These are phyloP conservation scores for Calcarius lapponicus DNA, from an alignment of 2,797 vertebrate species.

Conservation along the genomic window DNA sequence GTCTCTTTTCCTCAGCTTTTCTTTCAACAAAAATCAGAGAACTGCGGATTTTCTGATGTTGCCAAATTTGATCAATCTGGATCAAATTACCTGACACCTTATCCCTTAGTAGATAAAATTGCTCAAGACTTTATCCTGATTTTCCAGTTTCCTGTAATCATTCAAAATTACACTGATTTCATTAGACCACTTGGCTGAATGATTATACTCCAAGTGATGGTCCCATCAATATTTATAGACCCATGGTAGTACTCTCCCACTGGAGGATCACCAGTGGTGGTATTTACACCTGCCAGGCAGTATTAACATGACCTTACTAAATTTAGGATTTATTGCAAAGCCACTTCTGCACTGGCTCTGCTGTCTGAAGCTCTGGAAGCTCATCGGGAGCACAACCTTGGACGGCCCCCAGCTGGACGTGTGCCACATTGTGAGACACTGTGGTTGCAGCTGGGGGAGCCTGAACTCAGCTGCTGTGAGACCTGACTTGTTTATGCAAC, in stretches of 20 bases:
- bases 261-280: not conserved
- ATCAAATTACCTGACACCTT: not conserved
- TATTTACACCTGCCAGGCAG: conserved; percentile 47
- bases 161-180: not conserved
- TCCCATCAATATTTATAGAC: not conserved
- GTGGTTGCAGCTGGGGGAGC: conserved; percentile 7
- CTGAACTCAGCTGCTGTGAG: not conserved
- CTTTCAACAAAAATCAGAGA: not conserved
- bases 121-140: not conserved
- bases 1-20: not conserved
- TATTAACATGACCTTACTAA: conserved; percentile 45
- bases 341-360: not conserved
- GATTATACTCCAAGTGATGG: not conserved
- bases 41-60: not conserved
- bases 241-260: not conserved
- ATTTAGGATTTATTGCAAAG: conserved; percentile 29
- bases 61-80: not conserved
- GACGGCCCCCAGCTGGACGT: not conserved
- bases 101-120: not conserved
- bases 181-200: not conserved
- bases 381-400: not conserved
- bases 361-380: not conserved
- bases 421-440: not conserved
- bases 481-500: not conserved
- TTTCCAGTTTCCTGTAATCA: not conserved